A percentile compares a stretch with the other conserved stretches of the same genome.
Evolutionary conservation across 1,140 invertebrate species (phyloP).

Genomic region (Eufriesea mexicana): DNA sequence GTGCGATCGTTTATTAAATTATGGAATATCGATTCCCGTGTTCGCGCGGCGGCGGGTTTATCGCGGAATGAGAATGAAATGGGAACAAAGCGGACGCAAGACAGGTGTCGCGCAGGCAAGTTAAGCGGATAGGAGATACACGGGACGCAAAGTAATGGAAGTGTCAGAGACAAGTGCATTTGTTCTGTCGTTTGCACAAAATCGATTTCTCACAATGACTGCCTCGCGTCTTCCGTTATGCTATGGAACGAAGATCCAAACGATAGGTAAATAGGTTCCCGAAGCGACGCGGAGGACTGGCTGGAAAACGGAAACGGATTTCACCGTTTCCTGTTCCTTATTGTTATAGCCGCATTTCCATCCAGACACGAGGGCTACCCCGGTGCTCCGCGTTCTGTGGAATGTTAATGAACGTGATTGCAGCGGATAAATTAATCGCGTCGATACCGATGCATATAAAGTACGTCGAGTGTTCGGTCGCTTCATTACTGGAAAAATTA

Average conservation of each 20-base stretch:
- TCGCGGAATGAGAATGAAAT: constrained; percentile 38
- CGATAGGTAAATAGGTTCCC: constrained; percentile 3
- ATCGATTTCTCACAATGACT: constrained; percentile 54
- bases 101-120: constrained; percentile 54
- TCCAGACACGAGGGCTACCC: no score
- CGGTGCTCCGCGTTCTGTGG: no score
- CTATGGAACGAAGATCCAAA: not conserved
- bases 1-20: constrained; percentile 36
- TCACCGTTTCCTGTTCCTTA: not conserved
- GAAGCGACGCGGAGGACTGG: not conserved
- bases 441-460: no score
- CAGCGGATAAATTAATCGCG: no score
- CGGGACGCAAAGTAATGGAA: constrained; percentile 69
- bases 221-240: constrained; percentile 7
- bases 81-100: constrained; percentile 34
- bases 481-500: no score
- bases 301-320: constrained; percentile 19
- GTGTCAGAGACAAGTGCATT: constrained; percentile 72
- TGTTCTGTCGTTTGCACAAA: constrained; percentile 65
- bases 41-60: constrained; percentile 4
- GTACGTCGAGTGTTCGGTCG: no score
- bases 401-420: not conserved
- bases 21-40: constrained; percentile 9
- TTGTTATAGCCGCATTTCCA: not conserved
- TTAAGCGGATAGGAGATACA: constrained; percentile 53